Base-by-base conservation (phyloP, 1,140 invertebrate genomes). In the Pogonognathellus flavescens region DNA sequence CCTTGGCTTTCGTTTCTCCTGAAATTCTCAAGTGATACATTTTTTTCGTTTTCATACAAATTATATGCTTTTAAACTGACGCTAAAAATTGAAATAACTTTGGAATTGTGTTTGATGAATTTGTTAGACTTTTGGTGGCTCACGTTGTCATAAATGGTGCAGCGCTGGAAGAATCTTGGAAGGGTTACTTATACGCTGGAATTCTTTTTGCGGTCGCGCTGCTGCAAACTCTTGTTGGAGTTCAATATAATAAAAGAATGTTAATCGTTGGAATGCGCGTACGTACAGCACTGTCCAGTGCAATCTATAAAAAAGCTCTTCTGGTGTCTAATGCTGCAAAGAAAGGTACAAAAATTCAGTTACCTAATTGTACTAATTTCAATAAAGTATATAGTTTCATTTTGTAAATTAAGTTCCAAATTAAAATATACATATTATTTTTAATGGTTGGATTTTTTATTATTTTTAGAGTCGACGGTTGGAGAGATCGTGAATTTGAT, bases 231-330 rank as follows among this genome's bases (percentile, higher is more conserved):
- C 90, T 99, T 72, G 91, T 99, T 9, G 90, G 98, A n/a, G 93
- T 66, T 0, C 96, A 97, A 87, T 98, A 98, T 91, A 97, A 97
- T 90, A 94, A 97, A 89, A 92, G 94, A 50, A 97, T 98, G 95
- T 96, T 96, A 89, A 91, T 97, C 53, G 94, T 98, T 25, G 98
- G 97, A 9, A 94, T 99, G 92, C 93, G 96, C 59, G 95, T 99
- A 86, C 92, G 98, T 85, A 98, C 97, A 0, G 95, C 96, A 0
- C 91, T 99, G 22, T 97, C 98, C 9, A 96, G 97, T 87, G 94
- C 97, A 80, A 96, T 99, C 87, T 99, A 99, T 90, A 93, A 95
- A 89, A 99, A 99, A 88, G 88, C 90, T 22, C 90, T 96, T 55
- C 91, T 93, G 66, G 94, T 97, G 90, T 96, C 95, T 0, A 96